Conservation (phyloP, 2,888 invertebrate genomes). For the Anorthoa munda region DNA sequence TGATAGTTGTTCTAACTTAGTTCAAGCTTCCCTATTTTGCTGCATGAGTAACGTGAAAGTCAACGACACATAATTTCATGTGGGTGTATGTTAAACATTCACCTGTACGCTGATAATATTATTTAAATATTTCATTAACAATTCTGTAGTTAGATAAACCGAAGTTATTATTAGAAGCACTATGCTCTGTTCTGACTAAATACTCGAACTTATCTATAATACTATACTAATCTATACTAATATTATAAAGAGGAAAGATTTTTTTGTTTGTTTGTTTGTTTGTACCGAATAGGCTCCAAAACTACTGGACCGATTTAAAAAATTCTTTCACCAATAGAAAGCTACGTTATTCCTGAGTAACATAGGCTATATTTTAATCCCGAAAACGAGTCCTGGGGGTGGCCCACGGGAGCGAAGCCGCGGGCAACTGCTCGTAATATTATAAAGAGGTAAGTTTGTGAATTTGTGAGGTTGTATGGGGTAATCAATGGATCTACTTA, state of each 20-base stretch:
- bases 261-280: background rate
- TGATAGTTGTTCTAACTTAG: background rate
- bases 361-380: too few relatives aligned
- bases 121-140: conserved; percentile 32
- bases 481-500: background rate
- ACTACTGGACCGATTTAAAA: too few relatives aligned
- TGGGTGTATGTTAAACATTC: conserved; percentile 3
- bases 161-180: background rate
- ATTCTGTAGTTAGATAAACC: background rate
- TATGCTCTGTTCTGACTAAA: background rate
- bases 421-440: background rate
- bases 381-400: too few relatives aligned
- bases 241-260: background rate
- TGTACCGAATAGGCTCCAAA: too few relatives aligned
- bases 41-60: background rate
- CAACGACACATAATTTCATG: background rate
- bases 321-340: too few relatives aligned
- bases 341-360: too few relatives aligned
- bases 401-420: too few relatives aligned
- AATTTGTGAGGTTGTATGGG: background rate
- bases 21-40: background rate
- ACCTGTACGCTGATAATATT: conserved; percentile 16
- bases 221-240: too few relatives aligned
- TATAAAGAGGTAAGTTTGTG: background rate
- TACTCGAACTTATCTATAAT: background rate